Evolutionary conservation across 1,140 invertebrate genomes (phyloP).

Genomic region (Drosophila kohkoa): DNA sequence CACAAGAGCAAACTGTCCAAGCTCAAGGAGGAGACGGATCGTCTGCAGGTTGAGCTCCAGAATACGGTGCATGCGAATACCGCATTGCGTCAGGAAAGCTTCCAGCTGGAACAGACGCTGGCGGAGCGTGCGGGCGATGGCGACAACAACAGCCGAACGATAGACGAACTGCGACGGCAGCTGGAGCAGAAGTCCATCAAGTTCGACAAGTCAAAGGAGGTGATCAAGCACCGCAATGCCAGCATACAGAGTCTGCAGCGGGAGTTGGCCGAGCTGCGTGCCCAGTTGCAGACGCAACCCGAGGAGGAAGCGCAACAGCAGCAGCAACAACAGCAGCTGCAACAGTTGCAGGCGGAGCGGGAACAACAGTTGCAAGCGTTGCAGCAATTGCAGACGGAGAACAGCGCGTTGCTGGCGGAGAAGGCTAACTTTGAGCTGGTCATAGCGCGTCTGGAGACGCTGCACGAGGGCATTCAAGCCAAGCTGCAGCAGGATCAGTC

Average conservation of each 20-base stretch:
- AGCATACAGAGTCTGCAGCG: constrained; percentile 79
- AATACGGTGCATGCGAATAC: constrained; percentile 52
- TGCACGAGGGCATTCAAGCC: constrained; percentile 85
- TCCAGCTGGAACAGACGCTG: constrained; percentile 22
- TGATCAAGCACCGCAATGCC: constrained; percentile 75
- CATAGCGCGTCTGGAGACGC: constrained; percentile 63
- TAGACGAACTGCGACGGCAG: constrained; percentile 61
- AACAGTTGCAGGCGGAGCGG: constrained; percentile 47
- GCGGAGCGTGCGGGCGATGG: constrained; percentile 15
- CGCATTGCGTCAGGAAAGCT: constrained; percentile 44
- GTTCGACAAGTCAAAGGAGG: constrained; percentile 81
- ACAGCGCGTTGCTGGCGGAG: constrained; percentile 85
- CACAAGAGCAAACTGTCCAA: constrained; percentile 35
- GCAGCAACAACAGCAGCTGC: constrained; percentile 64
- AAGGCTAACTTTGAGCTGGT: constrained; percentile 67
- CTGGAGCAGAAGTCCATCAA: constrained; percentile 69
- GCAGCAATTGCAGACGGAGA: constrained; percentile 47
- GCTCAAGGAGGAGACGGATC: constrained; percentile 42
- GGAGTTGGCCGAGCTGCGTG: constrained; percentile 51
- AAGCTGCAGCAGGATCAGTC: constrained; percentile 90
- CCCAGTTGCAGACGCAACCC: constrained; percentile 78
- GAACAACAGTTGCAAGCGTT: constrained; percentile 29
- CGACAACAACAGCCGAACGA: not conserved
- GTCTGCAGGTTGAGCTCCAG: constrained; percentile 47
- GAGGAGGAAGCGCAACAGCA: constrained; percentile 85